Evolutionary conservation across 2,888 invertebrate species (phyloP), one percentile per base, ranked within the genome.

Genomic region (Platycnemis pennipes): DNA sequence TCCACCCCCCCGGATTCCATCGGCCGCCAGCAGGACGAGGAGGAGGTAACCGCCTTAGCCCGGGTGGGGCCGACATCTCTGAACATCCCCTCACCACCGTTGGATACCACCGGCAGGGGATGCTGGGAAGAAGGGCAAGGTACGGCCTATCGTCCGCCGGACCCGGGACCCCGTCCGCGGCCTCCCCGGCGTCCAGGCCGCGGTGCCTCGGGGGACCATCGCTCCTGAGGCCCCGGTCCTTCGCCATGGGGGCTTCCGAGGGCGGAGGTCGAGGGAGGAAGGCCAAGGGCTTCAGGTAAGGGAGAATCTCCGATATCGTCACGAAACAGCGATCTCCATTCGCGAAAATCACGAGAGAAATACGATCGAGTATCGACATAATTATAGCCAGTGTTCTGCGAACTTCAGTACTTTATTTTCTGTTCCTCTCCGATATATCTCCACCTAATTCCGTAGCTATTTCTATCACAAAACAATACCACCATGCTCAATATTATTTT

Each of bases 201-300:
- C 91, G 91, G 44, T 69, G 63, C 44, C 91, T 91, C 13, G 91
- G 91, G 26, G 91, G 91, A 13, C 91, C 91, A 11, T 91, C 91
- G 44, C 53, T 91, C 56, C 91, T 91, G 26, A 42, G 91, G 22
- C 91, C 91, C 0, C 49, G 63, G 63, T 91, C 91, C 7, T 63
- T 44, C 63, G 45, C 91, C 63, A 63, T 44, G 31, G 91, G 91
- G 8, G 63, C 63, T 37, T 49, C 63, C 26, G 69, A 56, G 2
- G 91, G 63, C 56, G 91, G 44, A 2, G 91, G 91, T 3, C 91
- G 91, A 7, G 56, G 63, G 16, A 91, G 91, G 91, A 91, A 91
- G 69, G 63, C 44, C 69, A 91, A 91, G 44, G 91, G 91, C 0
- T 37, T 63, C 56, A 91, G 91, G 91, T 91, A 91, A 44, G 91